Percentiles rank a stretch among this genome's conserved stretches.
phyloP scores from a whole-genome alignment of 2,888 invertebrate species.

The Protodeltote pygarga region DNA sequence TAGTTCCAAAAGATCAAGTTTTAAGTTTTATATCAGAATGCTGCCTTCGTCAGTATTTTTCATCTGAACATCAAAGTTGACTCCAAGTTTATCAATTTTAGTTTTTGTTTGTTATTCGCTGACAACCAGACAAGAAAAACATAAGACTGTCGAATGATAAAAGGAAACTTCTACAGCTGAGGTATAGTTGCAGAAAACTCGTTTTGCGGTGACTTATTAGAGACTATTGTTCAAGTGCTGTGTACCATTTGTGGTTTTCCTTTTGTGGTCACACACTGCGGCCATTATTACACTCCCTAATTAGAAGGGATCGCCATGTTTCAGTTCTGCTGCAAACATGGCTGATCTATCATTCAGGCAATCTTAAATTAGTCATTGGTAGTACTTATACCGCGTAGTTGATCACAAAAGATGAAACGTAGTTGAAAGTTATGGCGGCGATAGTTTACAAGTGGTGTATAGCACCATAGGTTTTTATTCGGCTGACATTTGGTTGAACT shows the following conservation, averaged over 20 bases:
- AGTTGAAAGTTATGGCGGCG: conserved; percentile 47
- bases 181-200: conserved; percentile 28
- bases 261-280: conserved; percentile 64
- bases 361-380: conserved; percentile 46
- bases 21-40: conserved; percentile 11
- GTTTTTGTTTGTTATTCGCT: neutral
- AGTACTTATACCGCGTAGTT: conserved; percentile 38
- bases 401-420: conserved; percentile 49
- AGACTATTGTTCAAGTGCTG: conserved; percentile 63
- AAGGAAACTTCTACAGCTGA: conserved; percentile 5
- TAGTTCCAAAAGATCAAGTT: conserved; percentile 30
- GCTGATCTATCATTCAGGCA: conserved; percentile 48
- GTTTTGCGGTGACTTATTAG: conserved; percentile 61
- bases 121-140: conserved; percentile 1
- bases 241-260: conserved; percentile 66
- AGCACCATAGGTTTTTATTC: conserved; percentile 23
- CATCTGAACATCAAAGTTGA: conserved; percentile 1
- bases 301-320: conserved; percentile 65
- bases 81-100: conserved; percentile 5
- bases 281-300: conserved; percentile 68
- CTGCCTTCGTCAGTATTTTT: conserved; percentile 9
- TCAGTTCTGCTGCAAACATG: conserved; percentile 40
- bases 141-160: no score
- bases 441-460: conserved; percentile 48
- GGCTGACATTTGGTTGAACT: conserved; percentile 4